Percentiles rank a stretch among this genome's conserved stretches.
These are phyloP conservation scores for Haplochromis burtoni DNA, from an alignment of 2,113 vertebrate genomes.

Conservation along the genomic window DNA sequence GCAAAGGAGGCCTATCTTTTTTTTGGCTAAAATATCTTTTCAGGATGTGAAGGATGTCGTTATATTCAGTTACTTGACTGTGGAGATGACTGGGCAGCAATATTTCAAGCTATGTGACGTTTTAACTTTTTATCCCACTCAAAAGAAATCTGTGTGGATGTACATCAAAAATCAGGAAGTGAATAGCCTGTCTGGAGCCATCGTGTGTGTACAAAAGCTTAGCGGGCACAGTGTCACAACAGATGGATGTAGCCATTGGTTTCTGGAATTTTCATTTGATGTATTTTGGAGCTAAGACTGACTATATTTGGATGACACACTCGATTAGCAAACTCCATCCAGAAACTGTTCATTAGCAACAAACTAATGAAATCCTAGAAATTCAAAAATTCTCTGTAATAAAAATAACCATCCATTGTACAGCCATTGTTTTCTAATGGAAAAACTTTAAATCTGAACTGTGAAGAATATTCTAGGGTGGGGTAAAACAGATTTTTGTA, in stretches of 20 bases:
- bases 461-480: too few relatives aligned
- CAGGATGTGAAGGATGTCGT: neutral
- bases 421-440: neutral
- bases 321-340: neutral
- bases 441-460: neutral
- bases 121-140: neutral
- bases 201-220: neutral
- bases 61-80: neutral
- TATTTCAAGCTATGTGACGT: neutral
- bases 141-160: neutral
- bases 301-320: neutral
- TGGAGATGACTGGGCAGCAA: neutral
- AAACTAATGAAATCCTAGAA: neutral
- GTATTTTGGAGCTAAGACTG: neutral
- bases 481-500: neutral
- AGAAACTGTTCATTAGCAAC: neutral
- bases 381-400: neutral
- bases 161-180: neutral
- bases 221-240: neutral
- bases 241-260: neutral
- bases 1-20: neutral
- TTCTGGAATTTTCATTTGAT: neutral
- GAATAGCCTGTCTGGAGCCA: neutral
- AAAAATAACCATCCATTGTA: neutral
- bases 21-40: neutral